A percentile compares a stretch with the other conserved stretches of the same genome.
phyloP scores from a whole-genome alignment of 1,140 invertebrate genomes.

The Apis laboriosa region DNA sequence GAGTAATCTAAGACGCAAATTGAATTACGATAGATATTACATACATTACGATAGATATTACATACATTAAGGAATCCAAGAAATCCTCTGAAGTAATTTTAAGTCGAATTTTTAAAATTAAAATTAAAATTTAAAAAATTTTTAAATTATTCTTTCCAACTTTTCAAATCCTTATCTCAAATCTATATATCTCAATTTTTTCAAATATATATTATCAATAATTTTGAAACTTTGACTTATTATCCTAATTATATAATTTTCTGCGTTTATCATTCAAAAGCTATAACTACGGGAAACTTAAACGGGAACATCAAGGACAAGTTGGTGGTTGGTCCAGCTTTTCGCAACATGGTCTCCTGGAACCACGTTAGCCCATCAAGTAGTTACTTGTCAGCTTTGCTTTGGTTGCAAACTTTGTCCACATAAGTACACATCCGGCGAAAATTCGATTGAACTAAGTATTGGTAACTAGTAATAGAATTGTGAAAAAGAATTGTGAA shows the following conservation, averaged over 20 bases:
- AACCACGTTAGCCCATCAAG: conserved; percentile 54
- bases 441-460: conserved; percentile 12
- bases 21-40: no score
- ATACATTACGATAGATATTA: no score
- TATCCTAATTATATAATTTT: not conserved
- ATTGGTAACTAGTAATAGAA: not conserved
- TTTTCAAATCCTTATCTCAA: no score
- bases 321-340: conserved; percentile 22
- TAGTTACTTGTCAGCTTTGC: conserved; percentile 49
- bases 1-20: no score
- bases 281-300: not conserved
- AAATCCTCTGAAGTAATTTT: no score
- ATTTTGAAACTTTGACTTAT: no score
- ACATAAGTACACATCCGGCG: not conserved
- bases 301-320: conserved; percentile 42
- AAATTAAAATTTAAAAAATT: no score
- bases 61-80: no score
- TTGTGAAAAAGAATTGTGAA: not conserved
- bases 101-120: no score
- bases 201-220: no score
- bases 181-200: no score
- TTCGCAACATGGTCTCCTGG: conserved; percentile 22
- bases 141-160: no score
- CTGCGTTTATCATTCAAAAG: not conserved
- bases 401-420: conserved; percentile 17